A percentile compares a stretch with the other conserved stretches of the same genome.
These are phyloP conservation scores for Panthera leo DNA, from an alignment of 2,113 vertebrate genomes.

Conservation along the genomic window DNA sequence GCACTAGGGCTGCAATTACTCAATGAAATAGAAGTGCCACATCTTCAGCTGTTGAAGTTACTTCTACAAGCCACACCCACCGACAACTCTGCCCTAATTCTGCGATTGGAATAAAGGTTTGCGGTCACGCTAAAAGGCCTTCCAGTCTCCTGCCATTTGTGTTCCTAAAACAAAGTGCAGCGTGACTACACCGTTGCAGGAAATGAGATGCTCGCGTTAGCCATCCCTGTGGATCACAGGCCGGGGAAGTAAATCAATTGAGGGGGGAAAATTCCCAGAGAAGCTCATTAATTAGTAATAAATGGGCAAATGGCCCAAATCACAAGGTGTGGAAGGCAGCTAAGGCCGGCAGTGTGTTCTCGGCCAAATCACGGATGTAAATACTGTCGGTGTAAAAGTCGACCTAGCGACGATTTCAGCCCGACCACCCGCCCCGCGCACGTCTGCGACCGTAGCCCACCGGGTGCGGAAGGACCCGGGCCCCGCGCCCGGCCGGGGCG, in stretches of 20 bases:
- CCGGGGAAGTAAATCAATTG: constrained; percentile 71
- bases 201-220: constrained; percentile 76
- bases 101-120: constrained; percentile 50
- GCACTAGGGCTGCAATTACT: not conserved
- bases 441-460: not conserved
- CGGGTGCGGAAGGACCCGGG: no score
- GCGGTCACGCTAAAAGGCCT: constrained; percentile 55
- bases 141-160: constrained; percentile 37
- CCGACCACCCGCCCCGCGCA: not conserved
- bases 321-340: not conserved
- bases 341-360: not conserved
- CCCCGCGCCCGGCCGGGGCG: not conserved
- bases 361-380: not conserved
- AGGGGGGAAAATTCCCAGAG: constrained; percentile 73
- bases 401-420: not conserved
- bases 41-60: not conserved
- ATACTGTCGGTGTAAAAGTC: not conserved
- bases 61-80: not conserved
- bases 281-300: constrained; percentile 74
- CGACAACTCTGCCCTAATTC: not conserved
- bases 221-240: constrained; percentile 73
- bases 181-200: constrained; percentile 70
- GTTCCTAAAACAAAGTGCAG: constrained; percentile 63
- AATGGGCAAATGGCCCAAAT: constrained; percentile 41
- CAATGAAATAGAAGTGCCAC: not conserved